phyloP scores from a whole-genome alignment of 2,888 invertebrate species.

The Callimorpha dominula region DNA sequence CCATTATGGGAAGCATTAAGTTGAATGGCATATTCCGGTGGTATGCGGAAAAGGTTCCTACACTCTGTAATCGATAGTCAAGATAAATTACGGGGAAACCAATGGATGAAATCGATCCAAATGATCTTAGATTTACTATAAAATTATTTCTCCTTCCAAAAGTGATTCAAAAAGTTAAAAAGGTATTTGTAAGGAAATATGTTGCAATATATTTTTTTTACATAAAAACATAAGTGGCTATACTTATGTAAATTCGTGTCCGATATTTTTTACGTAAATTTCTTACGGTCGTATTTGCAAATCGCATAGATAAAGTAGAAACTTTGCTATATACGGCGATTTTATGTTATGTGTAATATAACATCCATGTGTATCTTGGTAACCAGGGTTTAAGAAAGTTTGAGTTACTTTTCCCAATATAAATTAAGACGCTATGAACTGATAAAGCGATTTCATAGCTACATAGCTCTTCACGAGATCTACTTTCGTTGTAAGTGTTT shows the following conservation, averaged over 20 bases:
- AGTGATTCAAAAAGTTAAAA: neutral
- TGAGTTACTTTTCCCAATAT: no score
- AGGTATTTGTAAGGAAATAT: no score
- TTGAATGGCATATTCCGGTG: neutral
- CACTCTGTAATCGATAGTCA: neutral
- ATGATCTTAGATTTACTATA: neutral
- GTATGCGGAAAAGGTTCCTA: neutral
- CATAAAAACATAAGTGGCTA: no score
- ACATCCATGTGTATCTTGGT: no score
- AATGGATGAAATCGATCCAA: neutral
- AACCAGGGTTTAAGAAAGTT: no score
- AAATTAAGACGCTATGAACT: no score
- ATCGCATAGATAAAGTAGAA: neutral
- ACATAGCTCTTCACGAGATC: no score
- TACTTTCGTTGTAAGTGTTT: no score
- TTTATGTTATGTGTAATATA: neutral
- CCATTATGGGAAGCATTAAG: slow-evolving; percentile 13
- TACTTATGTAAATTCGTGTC: neutral
- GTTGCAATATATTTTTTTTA: no score
- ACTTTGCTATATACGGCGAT: neutral
- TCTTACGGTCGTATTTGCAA: neutral
- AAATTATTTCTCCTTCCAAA: neutral
- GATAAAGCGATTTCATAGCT: no score
- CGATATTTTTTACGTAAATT: neutral
- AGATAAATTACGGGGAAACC: neutral